A percentile compares a stretch with the other conserved stretches of the same genome.
phyloP scores from a whole-genome alignment of 2,888 invertebrate genomes.

The Acronicta aceris region DNA sequence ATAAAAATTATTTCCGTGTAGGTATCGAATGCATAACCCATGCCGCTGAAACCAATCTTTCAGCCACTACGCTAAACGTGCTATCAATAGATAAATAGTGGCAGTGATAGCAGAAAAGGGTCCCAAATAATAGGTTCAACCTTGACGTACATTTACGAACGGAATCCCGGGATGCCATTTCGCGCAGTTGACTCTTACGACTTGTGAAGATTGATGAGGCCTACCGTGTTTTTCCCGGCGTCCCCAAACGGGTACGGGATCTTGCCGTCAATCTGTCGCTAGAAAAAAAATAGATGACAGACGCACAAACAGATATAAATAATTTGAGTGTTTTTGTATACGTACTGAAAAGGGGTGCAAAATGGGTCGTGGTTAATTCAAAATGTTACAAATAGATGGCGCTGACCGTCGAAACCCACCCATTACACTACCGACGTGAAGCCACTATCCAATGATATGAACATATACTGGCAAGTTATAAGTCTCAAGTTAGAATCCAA shows the following conservation, averaged over 20 bases:
- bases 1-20: no score
- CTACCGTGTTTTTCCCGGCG: slow-evolving; percentile 40
- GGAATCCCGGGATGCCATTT: slow-evolving; percentile 29
- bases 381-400: no score
- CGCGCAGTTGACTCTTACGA: slow-evolving; percentile 42
- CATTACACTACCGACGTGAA: no score
- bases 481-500: no score
- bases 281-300: slow-evolving; percentile 8
- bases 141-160: slow-evolving; percentile 46
- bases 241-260: slow-evolving; percentile 24
- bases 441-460: no score
- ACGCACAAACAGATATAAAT: slow-evolving; percentile 45
- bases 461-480: no score
- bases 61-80: no score
- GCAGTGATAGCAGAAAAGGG: slow-evolving; percentile 2
- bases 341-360: neutral
- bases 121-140: slow-evolving; percentile 14
- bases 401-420: no score
- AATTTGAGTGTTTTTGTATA: slow-evolving; percentile 26
- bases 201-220: slow-evolving; percentile 50
- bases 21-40: no score
- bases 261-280: slow-evolving; percentile 43
- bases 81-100: no score
- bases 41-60: no score
- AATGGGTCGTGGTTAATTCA: neutral